A percentile compares a stretch with the other conserved stretches of the same genome.
Evolutionary conservation across 2,888 invertebrate genomes (phyloP).

Genomic region (Caenorhabditis drosophilae): DNA sequence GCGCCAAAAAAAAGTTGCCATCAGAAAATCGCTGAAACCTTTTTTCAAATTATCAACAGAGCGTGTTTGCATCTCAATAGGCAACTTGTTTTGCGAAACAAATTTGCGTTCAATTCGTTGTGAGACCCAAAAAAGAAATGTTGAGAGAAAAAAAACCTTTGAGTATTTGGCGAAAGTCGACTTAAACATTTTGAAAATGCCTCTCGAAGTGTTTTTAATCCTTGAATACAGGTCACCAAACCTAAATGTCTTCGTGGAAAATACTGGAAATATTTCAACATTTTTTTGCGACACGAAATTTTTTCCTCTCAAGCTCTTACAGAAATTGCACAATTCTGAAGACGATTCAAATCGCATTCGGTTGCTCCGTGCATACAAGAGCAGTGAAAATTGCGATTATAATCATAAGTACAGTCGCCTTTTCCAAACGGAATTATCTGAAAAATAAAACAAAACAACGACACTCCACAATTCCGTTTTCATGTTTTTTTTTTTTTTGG

Average conservation of each 20-base stretch:
- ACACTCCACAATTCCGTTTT: not conserved
- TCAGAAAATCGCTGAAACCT: too few species aligned
- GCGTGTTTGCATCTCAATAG: too few species aligned
- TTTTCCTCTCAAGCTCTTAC: constrained; percentile 18
- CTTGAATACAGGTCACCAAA: constrained; percentile 66
- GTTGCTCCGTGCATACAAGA: constrained; percentile 68
- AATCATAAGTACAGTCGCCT: constrained; percentile 66
- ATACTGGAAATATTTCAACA: constrained; percentile 34
- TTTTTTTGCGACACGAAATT: not conserved
- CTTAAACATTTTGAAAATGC: constrained; percentile 63
- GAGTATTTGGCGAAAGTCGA: constrained; percentile 63
- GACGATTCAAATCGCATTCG: constrained; percentile 66
- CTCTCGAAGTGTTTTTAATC: constrained; percentile 60
- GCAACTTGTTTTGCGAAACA: too few species aligned
- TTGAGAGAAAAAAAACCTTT: too few species aligned
- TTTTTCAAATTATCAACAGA: too few species aligned
- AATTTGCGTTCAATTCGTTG: too few species aligned
- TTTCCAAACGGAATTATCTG: constrained; percentile 67
- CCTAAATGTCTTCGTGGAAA: constrained; percentile 66
- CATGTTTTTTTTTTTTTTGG: not conserved
- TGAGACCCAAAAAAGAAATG: too few species aligned
- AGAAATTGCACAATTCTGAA: constrained; percentile 67
- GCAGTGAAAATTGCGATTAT: constrained; percentile 63
- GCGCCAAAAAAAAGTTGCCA: not conserved
- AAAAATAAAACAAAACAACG: constrained; percentile 7